These are phyloP conservation scores for Paradisaea rubra DNA, from an alignment of 2,113 vertebrate species.

Conservation along the genomic window DNA sequence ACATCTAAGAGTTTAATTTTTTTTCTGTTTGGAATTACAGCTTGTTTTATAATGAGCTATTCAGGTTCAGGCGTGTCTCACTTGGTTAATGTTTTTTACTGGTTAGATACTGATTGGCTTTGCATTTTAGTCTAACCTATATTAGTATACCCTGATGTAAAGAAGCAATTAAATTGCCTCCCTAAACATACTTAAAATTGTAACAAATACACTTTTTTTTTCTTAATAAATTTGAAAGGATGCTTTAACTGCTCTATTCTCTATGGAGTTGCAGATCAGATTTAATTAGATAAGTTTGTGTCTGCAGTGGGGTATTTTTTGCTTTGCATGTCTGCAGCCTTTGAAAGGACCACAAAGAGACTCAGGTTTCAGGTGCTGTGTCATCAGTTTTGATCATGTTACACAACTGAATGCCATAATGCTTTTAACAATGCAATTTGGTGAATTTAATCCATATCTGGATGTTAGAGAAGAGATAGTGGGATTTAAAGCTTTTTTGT, in stretches of 20 bases:
- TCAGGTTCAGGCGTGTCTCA: not conserved
- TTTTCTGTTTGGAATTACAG: not conserved
- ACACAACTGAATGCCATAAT: constrained; percentile 18
- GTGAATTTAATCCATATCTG: constrained; percentile 4
- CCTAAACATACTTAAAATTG: not conserved
- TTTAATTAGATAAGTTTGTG: constrained; percentile 46
- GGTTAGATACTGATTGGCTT: not conserved
- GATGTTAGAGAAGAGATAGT: not conserved
- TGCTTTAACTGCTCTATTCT: constrained; percentile 6
- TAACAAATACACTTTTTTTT: not conserved
- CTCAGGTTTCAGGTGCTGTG: constrained; percentile 35
- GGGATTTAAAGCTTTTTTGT: not conserved
- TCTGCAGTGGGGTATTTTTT: not conserved
- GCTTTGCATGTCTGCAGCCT: not conserved
- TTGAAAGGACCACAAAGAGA: constrained; percentile 21
- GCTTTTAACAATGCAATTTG: constrained; percentile 36
- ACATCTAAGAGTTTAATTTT: not conserved
- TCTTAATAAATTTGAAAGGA: not conserved
- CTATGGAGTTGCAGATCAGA: not conserved
- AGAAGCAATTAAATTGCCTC: not conserved
- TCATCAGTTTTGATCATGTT: constrained; percentile 46
- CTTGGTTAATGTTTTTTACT: not conserved
- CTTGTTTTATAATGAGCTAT: not conserved
- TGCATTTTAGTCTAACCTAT: not conserved
- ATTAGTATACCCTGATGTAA: not conserved